phyloP scores from a whole-genome alignment of 2,113 vertebrate genomes.

The Felis chaus region DNA sequence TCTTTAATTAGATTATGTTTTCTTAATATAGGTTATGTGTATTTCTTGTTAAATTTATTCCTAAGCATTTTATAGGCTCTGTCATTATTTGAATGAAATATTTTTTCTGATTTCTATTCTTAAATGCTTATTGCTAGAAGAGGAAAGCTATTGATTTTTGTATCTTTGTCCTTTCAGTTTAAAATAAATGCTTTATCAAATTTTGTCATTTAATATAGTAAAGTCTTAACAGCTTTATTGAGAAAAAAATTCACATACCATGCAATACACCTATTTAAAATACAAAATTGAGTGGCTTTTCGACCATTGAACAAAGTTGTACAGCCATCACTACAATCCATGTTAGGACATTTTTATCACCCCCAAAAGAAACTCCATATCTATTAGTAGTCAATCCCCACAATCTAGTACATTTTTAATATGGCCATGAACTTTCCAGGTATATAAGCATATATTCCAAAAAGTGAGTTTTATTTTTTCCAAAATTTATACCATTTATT shows the following conservation, averaged over 20 bases:
- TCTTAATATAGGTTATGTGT: background rate
- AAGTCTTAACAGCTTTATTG: background rate
- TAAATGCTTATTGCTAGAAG: background rate
- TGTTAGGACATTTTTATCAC: background rate
- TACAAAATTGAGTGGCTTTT: background rate
- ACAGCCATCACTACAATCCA: background rate
- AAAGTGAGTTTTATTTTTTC: no score
- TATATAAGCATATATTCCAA: no score
- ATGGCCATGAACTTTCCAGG: no score
- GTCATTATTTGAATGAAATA: background rate
- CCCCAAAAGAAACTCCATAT: background rate
- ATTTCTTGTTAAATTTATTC: background rate
- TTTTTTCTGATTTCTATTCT: background rate
- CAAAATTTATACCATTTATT: no score
- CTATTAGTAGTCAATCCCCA: background rate
- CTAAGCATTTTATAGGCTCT: background rate
- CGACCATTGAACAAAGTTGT: background rate
- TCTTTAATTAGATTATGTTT: background rate
- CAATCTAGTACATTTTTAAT: no score
- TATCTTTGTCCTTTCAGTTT: background rate
- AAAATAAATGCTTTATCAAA: background rate
- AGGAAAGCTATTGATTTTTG: background rate
- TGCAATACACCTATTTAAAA: background rate
- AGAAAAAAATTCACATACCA: background rate
- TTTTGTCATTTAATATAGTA: background rate